These are phyloP conservation scores for Microtus montanus DNA, from an alignment of 2,113 vertebrate species.

Conservation along the genomic window DNA sequence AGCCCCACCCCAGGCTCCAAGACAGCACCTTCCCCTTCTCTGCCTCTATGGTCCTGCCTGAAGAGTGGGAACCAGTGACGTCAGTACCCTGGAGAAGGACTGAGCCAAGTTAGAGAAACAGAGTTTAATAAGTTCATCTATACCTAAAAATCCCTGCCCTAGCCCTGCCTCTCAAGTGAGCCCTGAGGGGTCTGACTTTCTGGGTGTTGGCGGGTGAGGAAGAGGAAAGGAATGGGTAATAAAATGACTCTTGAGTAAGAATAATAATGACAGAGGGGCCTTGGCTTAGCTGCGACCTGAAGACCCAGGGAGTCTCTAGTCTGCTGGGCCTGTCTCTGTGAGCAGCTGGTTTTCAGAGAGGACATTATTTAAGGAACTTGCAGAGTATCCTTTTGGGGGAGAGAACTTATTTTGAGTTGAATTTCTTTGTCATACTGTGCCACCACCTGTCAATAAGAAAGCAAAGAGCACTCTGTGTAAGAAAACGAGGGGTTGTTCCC, in stretches of 20 bases:
- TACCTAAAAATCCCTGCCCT: neutral
- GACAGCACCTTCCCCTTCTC: neutral
- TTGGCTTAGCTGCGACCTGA: neutral
- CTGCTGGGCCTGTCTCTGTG: neutral
- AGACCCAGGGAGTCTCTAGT: neutral
- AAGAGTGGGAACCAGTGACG: neutral
- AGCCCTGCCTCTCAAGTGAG: neutral
- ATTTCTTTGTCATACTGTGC: neutral
- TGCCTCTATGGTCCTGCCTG: neutral
- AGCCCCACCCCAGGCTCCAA: neutral
- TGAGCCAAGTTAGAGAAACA: neutral
- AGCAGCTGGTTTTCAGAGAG: neutral
- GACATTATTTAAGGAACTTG: neutral
- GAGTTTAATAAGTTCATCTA: neutral
- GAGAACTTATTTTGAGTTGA: constrained; percentile 18
- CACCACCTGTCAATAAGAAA: neutral
- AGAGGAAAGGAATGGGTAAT: neutral
- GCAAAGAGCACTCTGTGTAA: neutral
- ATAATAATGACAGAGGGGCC: neutral
- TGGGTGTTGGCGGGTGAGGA: neutral
- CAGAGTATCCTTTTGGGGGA: neutral
- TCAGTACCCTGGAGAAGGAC: neutral
- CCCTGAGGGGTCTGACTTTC: neutral
- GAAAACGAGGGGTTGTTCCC: neutral
- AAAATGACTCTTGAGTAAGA: neutral